Evolutionary conservation across 2,797 vertebrate species (phyloP).

Genomic region (Sarcophilus harrisii): DNA sequence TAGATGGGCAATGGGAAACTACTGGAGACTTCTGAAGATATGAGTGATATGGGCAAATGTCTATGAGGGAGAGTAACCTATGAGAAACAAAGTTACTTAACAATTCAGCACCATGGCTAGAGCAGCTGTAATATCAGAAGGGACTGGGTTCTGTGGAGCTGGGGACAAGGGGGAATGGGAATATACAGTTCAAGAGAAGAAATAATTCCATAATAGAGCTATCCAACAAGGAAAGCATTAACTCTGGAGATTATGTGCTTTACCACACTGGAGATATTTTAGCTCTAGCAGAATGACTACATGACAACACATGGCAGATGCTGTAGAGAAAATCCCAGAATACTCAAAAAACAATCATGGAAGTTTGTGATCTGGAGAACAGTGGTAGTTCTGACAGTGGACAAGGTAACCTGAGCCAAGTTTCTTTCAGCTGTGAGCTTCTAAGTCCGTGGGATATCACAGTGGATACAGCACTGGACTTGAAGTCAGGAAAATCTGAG

Average conservation of each 20-base stretch:
- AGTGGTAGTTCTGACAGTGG: background rate
- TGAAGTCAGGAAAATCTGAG: background rate
- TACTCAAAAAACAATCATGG: background rate
- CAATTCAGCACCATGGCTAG: background rate
- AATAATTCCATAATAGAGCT: background rate
- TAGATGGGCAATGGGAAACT: background rate
- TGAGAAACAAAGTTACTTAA: background rate
- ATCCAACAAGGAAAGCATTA: background rate
- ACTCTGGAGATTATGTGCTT: background rate
- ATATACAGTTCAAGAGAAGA: background rate
- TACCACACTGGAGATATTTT: background rate
- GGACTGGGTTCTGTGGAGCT: background rate
- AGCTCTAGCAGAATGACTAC: background rate
- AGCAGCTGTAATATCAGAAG: background rate
- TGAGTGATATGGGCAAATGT: background rate
- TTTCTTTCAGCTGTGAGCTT: background rate
- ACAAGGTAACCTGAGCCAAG: background rate
- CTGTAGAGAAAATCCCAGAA: background rate
- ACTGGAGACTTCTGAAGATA: background rate
- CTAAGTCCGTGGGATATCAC: background rate
- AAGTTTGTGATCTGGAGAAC: background rate
- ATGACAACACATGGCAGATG: background rate
- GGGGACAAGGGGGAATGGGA: background rate
- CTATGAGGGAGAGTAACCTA: background rate
- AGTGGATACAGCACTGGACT: background rate